phyloP scores from a whole-genome alignment of 2,797 vertebrate species.

The Betta splendens region DNA sequence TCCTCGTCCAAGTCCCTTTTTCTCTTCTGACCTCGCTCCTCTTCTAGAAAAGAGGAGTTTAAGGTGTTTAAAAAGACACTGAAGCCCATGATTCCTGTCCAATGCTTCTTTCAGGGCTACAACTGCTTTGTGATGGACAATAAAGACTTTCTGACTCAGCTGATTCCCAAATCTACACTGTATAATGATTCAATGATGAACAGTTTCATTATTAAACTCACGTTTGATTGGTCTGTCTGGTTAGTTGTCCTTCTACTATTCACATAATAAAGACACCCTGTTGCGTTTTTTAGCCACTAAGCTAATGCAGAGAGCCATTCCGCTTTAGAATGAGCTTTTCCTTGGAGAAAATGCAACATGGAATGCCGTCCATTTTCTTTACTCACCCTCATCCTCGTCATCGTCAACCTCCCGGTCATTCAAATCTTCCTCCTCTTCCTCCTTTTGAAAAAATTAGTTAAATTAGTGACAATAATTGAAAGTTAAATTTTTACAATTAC shows the following conservation, averaged over 20 bases:
- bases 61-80: background rate
- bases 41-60: conserved; percentile 76
- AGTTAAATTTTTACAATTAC: background rate
- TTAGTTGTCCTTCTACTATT: too few relatives aligned
- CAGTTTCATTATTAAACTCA: too few relatives aligned
- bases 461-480: background rate
- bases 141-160: conserved; percentile 28
- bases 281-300: too few relatives aligned
- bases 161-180: background rate
- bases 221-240: too few relatives aligned
- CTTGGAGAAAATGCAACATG: too few relatives aligned
- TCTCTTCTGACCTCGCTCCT: conserved; percentile 92
- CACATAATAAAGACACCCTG: too few relatives aligned
- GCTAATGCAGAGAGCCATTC: too few relatives aligned
- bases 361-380: too few relatives aligned
- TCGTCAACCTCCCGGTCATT: conserved; percentile 92
- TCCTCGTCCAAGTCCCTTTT: conserved; percentile 98
- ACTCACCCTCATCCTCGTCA: conserved; percentile 88
- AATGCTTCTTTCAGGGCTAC: conserved; percentile 11
- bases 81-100: background rate
- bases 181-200: too few relatives aligned
- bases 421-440: conserved; percentile 92
- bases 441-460: conserved; percentile 63
- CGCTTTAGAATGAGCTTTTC: too few relatives aligned
- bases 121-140: too few relatives aligned